Evolutionary conservation across 2,888 invertebrate genomes (phyloP).

Genomic region (Hypena proboscidalis): DNA sequence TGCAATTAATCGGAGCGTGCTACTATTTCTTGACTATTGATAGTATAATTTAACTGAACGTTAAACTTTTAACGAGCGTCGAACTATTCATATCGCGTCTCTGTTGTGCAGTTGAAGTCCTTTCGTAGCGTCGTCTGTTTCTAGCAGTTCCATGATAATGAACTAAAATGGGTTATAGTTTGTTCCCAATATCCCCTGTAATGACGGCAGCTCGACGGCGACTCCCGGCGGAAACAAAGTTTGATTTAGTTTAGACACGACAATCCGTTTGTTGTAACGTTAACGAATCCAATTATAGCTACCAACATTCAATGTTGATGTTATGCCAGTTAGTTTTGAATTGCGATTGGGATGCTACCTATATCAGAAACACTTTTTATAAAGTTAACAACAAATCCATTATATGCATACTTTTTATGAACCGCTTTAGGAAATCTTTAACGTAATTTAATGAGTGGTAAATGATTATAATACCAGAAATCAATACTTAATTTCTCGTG

Average conservation of each 20-base stretch:
- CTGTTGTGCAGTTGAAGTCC: slow-evolving; percentile 44
- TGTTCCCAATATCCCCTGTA: slow-evolving; percentile 58
- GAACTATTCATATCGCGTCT: slow-evolving; percentile 44
- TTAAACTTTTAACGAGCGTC: slow-evolving; percentile 41
- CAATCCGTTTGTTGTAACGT: slow-evolving; percentile 70
- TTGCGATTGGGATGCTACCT: too few relatives aligned
- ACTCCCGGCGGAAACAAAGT: slow-evolving; percentile 76
- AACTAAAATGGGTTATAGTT: slow-evolving; percentile 61
- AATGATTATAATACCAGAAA: too few relatives aligned
- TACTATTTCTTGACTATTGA: slow-evolving; percentile 17
- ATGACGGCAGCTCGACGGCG: slow-evolving; percentile 55
- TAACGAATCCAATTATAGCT: slow-evolving; percentile 68
- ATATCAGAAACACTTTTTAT: too few relatives aligned
- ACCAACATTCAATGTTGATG: slow-evolving; percentile 32
- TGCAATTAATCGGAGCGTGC: slow-evolving; percentile 10
- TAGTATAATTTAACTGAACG: slow-evolving; percentile 14
- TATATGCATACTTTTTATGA: too few relatives aligned
- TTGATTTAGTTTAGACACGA: slow-evolving; percentile 80
- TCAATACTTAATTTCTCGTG: too few relatives aligned
- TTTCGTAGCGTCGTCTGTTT: slow-evolving; percentile 40
- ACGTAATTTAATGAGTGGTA: too few relatives aligned
- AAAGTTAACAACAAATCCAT: too few relatives aligned
- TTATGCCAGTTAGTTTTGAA: slow-evolving; percentile 37
- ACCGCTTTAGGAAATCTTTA: too few relatives aligned
- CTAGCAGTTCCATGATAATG: slow-evolving; percentile 58